phyloP scores from a whole-genome alignment of 2,797 vertebrate genomes.

The Acropternis orthonyx region DNA sequence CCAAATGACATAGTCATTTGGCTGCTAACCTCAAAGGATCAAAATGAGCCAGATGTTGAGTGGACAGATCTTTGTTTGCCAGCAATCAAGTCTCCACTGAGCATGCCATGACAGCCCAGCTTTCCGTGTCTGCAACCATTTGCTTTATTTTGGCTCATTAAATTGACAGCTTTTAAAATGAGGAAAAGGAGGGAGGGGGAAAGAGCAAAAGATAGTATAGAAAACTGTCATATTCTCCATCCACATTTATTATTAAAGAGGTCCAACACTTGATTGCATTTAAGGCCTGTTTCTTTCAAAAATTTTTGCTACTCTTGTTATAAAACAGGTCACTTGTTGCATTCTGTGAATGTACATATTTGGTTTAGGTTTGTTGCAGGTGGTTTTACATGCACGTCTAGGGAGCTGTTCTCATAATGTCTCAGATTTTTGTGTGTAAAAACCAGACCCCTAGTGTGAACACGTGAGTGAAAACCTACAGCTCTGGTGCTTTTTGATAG shows the following conservation, averaged over 20 bases:
- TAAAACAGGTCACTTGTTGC: neutral
- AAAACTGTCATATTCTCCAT: neutral
- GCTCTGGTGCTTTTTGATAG: neutral
- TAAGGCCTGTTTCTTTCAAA: neutral
- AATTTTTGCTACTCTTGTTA: neutral
- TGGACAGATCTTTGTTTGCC: neutral
- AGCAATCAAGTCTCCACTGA: neutral
- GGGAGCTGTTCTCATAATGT: neutral
- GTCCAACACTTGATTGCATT: neutral
- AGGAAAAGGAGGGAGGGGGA: neutral
- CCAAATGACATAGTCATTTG: constrained; percentile 5
- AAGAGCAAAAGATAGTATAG: neutral
- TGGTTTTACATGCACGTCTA: neutral
- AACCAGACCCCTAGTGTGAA: neutral
- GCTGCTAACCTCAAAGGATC: neutral
- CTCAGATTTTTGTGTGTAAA: neutral
- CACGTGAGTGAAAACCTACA: neutral
- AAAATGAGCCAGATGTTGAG: neutral
- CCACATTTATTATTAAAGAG: neutral
- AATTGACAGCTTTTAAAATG: constrained; percentile 9
- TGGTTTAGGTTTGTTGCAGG: neutral
- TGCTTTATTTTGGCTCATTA: constrained; percentile 1
- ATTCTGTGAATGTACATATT: fast-evolving
- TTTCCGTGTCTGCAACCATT: neutral
- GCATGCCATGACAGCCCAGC: neutral